Evolutionary conservation across 2,113 vertebrate genomes (phyloP), one percentile per base, ranked within the genome.

Genomic region (Nesospiza acunhae): DNA sequence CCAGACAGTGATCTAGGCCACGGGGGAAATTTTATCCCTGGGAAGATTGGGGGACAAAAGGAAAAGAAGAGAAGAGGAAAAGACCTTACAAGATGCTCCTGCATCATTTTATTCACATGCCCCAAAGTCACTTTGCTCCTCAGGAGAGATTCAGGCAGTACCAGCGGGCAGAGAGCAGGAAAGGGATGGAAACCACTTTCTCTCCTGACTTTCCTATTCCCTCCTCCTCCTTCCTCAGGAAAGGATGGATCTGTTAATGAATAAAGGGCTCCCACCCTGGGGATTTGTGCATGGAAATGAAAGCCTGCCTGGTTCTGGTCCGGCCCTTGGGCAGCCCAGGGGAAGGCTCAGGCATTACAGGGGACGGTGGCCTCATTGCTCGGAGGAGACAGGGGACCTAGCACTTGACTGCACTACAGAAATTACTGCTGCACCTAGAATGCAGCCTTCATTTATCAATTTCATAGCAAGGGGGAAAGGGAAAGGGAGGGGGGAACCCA

Each of bases 381-480:
- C 33, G 96, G 35, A 85, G 97, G 97, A 98, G 98, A 97, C 98
- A 98, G 89, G 98, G 97, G 98, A 98, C 96, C 97, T 91, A 98
- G 98, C 98, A 98, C 97, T 98, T 98, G 97, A 98, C 98, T 98
- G 98, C 98, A 96, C 98, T 97, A 97, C 97, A 98, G 98, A 98
- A 98, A 98, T 98, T 98, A 98, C 98, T 98, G 98, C 98, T 97
- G 98, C 97, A 98, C 98, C 98, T 98, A 97, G 97, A 98, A 98
- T 98, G 97, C 97, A 97, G 96, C 97, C 97, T 98, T 97, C 98
- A 98, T 98, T 98, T 98, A 98, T 98, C 98, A 98, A 98, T 98
- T 98, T 98, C 98, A 98, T 96, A 97, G 97, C 97, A 83, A 93
- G 86, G 84, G 93, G 89, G 68, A 87, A 81, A 78, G 86, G 83